Percentiles rank a stretch among this genome's conserved stretches.
phyloP scores from a whole-genome alignment of 1,140 invertebrate genomes.

The Eriosoma lanigerum region DNA sequence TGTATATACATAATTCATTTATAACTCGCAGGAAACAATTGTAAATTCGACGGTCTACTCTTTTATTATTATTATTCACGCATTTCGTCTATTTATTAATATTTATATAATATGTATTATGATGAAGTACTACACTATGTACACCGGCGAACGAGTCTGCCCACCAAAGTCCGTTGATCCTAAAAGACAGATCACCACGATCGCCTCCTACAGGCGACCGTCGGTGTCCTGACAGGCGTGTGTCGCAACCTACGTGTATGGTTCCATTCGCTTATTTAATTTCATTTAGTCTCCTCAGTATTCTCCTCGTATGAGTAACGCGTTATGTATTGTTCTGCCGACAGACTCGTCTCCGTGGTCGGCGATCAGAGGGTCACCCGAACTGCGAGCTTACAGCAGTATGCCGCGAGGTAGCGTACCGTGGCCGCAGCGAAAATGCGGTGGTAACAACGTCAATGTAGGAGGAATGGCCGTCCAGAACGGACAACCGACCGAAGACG shows the following conservation, averaged over 20 bases:
- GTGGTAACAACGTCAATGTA: too few relatives aligned
- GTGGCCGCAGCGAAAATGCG: neutral
- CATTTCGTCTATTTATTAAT: neutral
- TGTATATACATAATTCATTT: too few relatives aligned
- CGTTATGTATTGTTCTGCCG: conserved; percentile 2
- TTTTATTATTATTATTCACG: neutral
- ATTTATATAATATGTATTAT: neutral
- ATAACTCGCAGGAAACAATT: conserved; percentile 3
- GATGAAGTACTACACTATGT: neutral
- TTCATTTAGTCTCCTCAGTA: neutral
- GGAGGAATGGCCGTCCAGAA: neutral
- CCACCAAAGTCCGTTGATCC: conserved; percentile 39
- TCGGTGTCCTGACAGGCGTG: neutral
- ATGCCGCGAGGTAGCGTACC: conserved; percentile 59
- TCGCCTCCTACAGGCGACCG: conserved; percentile 13
- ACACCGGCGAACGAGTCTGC: conserved; percentile 3
- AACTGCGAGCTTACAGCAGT: conserved; percentile 64
- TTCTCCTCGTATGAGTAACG: neutral
- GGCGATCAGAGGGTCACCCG: conserved; percentile 61
- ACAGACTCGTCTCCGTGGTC: conserved; percentile 62
- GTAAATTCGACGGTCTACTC: neutral
- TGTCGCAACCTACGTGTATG: neutral
- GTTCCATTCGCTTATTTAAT: neutral
- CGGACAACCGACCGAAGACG: neutral
- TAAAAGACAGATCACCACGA: conserved; percentile 1